Evolutionary conservation across 2,113 vertebrate species (phyloP).

Genomic region (Brachypteracias leptosomus): DNA sequence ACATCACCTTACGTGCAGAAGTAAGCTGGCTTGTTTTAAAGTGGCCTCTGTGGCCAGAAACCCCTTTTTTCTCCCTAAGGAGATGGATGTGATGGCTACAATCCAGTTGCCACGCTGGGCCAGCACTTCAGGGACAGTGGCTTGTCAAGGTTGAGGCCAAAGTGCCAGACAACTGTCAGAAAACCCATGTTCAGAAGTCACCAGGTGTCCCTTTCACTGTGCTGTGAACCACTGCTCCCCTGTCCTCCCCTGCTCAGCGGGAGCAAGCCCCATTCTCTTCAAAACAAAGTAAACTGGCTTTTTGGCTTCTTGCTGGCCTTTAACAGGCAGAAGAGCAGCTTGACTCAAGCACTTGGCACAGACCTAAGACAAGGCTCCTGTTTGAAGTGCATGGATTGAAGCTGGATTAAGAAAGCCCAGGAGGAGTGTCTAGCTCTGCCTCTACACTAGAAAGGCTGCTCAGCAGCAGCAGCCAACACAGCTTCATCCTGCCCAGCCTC

Average conservation of each 20-base stretch:
- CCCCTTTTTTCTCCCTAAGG: neutral
- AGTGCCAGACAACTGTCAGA: neutral
- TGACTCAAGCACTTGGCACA: neutral
- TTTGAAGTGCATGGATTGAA: constrained; percentile 6
- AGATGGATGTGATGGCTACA: neutral
- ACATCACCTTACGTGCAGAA: neutral
- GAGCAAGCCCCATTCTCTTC: neutral
- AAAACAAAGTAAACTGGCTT: neutral
- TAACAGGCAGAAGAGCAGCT: neutral
- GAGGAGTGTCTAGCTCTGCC: neutral
- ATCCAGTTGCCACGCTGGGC: neutral
- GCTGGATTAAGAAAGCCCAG: constrained; percentile 19
- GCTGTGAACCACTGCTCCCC: neutral
- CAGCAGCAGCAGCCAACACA: neutral
- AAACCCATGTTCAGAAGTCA: neutral
- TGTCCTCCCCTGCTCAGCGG: accelerated
- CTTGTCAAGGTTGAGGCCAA: neutral
- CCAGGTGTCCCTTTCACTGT: neutral
- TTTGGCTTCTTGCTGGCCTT: neutral
- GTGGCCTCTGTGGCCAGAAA: neutral
- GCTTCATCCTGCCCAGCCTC: neutral
- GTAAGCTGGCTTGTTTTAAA: neutral
- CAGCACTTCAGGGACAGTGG: neutral
- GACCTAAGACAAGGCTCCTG: constrained; percentile 4
- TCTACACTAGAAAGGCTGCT: neutral